Base-by-base conservation (phyloP, 2,113 vertebrate genomes). In the Lepus timidus region DNA sequence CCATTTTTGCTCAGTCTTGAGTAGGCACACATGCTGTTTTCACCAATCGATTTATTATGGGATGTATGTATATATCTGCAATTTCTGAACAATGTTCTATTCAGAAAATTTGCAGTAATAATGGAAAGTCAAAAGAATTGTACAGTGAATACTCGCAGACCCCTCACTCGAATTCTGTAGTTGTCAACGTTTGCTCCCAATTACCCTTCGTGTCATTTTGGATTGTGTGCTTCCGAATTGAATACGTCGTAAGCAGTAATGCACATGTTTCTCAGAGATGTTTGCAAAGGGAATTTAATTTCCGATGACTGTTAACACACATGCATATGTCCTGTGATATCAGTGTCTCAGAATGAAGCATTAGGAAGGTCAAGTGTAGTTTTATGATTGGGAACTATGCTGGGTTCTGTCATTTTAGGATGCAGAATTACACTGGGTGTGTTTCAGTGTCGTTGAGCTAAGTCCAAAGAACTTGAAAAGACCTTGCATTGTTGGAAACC, bases 271-370 rank as follows among this genome's bases (percentile, higher is more conserved):
- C 68, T 90, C 5, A 4, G 68, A 68, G 87, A 80, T 81, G 64
- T 49, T 93, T 93, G 91, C 88, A 91, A 79, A 80, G 19, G 70
- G 65, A 94, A 49, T 92, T 95, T 93, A 94, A 88, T 91, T 94
- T 96, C 92, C 92, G 92, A 76, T 75, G 82, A 55, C 67, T 62
- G 65, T 80, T 95, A 88, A 90, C 76, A 62, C 25, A 14, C 23
- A 58, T 58, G 55, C 55, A 58, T 44, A 68, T n/a, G 55, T 76
- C 80, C 29, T 81, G 65, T 90, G 81, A 70, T 3, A 71, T 78
- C 75, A 82, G 52, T 85, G 73, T 82, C 87, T 93, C 83, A 74
- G 82, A 62, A 58, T 44, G 74, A 87, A 83, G 55, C 67, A 36
- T 68, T 73, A 65, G 78, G 74, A 80, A 90, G 85, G 70, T 31